Evolutionary conservation across 2,888 invertebrate genomes (phyloP), one percentile per base, ranked within the genome.

Genomic region (Heliconius ethilla): DNA sequence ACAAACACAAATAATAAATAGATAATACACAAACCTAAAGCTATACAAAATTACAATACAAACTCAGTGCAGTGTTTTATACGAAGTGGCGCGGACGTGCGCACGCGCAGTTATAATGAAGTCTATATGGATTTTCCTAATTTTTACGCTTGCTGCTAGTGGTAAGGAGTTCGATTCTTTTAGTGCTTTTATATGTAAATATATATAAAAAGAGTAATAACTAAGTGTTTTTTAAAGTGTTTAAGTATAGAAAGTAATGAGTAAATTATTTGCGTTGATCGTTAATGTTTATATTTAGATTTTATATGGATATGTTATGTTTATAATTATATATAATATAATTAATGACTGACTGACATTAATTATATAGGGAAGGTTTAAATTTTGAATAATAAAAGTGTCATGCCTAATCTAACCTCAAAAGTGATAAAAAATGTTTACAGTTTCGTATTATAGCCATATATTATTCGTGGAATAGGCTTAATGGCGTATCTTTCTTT

Each of bases 81-180:
- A 65, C 11, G 63, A 15, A 45, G 62, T 67, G 67, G 37, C n/a
- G 45, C 55, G 22, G 77, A 77, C 70, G 79, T 81, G 82, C 81
- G 82, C 78, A 37, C 69, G 81, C 81, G 82, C 82, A 76, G 75
- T 69, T 29, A 37, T 33, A 65, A 82, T 82, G 82, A 70, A 55
- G 59, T 80, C 70, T 59, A 27, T 82, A 11, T 81, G 82, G 83
- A 81, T 83, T 82, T 83, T 74, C 37, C 18, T 82, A 74, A 72
- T 79, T 72, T 73, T 81, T 59, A 78, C 78, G 76, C 33, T 78
- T 62, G n/a, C 63, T 40, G 77, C 72, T 15, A 59, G 78, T 75
- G 82, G 82, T 80, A 80, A 78, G 77, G n/a, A 25, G 22, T 37
- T 66, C 33, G 15, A 72, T n/a, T 72, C 1, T 33, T n/a, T 59